These are phyloP conservation scores for Heliothis peltigera DNA, from an alignment of 2,888 invertebrate species.

Conservation along the genomic window DNA sequence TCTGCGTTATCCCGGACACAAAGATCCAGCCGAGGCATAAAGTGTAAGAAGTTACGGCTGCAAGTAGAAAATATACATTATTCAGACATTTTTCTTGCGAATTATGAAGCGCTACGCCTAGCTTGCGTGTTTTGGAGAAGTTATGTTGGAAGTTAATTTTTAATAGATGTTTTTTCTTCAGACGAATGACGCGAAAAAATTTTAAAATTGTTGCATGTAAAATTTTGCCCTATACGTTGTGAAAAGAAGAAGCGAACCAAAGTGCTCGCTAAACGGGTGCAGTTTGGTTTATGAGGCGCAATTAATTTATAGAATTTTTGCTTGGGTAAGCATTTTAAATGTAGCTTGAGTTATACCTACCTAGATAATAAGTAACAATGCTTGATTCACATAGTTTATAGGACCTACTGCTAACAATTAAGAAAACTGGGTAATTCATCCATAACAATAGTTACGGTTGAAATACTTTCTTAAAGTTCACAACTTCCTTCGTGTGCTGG, in stretches of 20 bases:
- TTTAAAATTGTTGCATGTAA: conserved; percentile 61
- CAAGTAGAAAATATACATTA: conserved; percentile 78
- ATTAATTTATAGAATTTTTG: conserved; percentile 34
- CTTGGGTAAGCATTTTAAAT: conserved; percentile 30
- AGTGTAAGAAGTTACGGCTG: conserved; percentile 71
- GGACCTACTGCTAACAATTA: conserved; percentile 63
- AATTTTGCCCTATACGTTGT: conserved; percentile 61
- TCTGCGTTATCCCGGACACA: conserved; percentile 63
- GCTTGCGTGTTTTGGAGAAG: conserved; percentile 81
- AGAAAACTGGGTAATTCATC: conserved; percentile 75
- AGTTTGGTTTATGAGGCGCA: conserved; percentile 41
- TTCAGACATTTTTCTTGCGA: conserved; percentile 83
- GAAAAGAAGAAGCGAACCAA: conserved; percentile 47
- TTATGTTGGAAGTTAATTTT: conserved; percentile 67
- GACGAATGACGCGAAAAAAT: conserved; percentile 58
- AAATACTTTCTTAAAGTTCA: conserved; percentile 79
- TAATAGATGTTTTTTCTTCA: conserved; percentile 62
- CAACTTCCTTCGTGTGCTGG: conserved; percentile 69
- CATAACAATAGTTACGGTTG: conserved; percentile 76
- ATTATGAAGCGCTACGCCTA: conserved; percentile 77
- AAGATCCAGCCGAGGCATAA: conserved; percentile 69
- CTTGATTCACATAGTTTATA: conserved; percentile 28
- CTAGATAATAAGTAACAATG: conserved; percentile 25
- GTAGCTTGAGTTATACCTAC: conserved; percentile 5
- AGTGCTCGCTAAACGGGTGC: conserved; percentile 28